Conservation (phyloP, 2,113 vertebrate genomes). For the Thomomys bottae region DNA sequence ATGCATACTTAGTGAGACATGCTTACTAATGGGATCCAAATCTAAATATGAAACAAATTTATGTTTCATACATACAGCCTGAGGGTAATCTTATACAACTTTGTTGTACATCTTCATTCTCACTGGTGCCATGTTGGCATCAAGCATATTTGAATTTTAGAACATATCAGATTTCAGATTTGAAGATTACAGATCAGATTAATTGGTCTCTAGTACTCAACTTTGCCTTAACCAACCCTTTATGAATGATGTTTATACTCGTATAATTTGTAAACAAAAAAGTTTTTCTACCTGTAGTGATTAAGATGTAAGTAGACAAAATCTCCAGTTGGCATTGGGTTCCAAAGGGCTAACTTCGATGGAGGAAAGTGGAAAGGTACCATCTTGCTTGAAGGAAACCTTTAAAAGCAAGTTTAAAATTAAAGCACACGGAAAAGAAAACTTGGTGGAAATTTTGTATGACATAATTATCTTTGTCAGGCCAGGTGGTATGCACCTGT, state of each 20-base stretch:
- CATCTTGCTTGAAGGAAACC: constrained; percentile 81
- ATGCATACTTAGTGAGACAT: not conserved
- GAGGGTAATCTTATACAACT: not conserved
- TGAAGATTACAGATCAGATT: not conserved
- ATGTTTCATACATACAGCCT: not conserved
- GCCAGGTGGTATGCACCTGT: not conserved
- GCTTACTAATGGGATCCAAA: not conserved
- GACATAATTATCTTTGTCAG: not conserved
- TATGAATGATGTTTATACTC: constrained; percentile 5
- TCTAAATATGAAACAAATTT: not conserved
- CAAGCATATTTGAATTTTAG: not conserved
- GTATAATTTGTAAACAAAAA: constrained; percentile 46
- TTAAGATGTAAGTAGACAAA: constrained; percentile 87
- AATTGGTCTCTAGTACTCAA: not conserved
- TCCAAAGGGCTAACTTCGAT: constrained; percentile 93
- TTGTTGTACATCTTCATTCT: not conserved
- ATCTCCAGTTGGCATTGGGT: constrained; percentile 89
- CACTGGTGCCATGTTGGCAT: not conserved
- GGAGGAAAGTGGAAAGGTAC: constrained; percentile 91
- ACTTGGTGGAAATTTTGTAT: constrained; percentile 22
- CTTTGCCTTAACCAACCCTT: not conserved
- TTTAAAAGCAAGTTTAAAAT: constrained; percentile 75
- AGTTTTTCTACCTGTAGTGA: constrained; percentile 90
- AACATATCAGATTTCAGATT: not conserved
- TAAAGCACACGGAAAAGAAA: constrained; percentile 51